These are phyloP conservation scores for Elaphurus davidianus DNA, from an alignment of 2,113 vertebrate species.

Conservation along the genomic window DNA sequence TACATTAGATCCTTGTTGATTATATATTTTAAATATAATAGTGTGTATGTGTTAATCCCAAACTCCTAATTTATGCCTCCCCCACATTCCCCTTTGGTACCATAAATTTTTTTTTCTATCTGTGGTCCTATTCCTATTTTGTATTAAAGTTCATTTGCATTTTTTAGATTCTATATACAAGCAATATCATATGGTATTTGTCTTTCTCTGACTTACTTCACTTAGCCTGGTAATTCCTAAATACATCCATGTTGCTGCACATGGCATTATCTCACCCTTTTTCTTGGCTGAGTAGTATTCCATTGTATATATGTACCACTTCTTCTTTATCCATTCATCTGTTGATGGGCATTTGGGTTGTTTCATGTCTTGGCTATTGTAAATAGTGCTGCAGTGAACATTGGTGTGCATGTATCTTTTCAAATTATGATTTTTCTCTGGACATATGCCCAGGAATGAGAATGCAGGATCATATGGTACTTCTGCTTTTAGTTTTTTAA, in stretches of 20 bases:
- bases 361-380: neutral
- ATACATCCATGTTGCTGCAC: neutral
- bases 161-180: neutral
- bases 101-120: neutral
- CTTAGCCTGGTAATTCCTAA: neutral
- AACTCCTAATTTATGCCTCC: neutral
- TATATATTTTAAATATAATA: neutral
- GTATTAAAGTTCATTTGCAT: neutral
- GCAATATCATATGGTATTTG: neutral
- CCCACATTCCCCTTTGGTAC: neutral
- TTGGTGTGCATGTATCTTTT: neutral
- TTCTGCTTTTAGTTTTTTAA: neutral
- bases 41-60: neutral
- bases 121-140: neutral
- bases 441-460: neutral
- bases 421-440: neutral
- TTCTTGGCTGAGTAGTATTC: neutral
- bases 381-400: neutral
- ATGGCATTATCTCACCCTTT: neutral
- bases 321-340: neutral
- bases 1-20: neutral
- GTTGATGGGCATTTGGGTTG: neutral
- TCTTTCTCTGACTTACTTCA: neutral
- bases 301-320: neutral
- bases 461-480: neutral